phyloP scores from a whole-genome alignment of 2,113 vertebrate genomes.

The Corvus cornix region DNA sequence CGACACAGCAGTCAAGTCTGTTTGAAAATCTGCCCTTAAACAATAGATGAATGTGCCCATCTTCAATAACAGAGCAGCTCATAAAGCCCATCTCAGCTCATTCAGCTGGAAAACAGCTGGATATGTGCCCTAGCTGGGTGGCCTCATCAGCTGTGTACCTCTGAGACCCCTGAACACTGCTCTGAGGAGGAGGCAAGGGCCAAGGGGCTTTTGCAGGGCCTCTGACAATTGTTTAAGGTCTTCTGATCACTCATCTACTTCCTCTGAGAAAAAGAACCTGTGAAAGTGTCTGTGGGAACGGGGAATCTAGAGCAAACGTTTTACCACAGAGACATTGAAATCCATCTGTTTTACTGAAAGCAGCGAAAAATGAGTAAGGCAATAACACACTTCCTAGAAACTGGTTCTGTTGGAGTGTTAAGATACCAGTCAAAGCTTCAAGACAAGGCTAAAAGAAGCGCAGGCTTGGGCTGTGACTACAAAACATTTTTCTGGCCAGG shows the following conservation, averaged over 20 bases:
- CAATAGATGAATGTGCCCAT: neutral
- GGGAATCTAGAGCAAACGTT: constrained; percentile 23
- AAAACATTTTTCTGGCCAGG: neutral
- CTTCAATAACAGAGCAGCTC: neutral
- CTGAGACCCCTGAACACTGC: neutral
- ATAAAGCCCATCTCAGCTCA: neutral
- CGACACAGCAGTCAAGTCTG: neutral
- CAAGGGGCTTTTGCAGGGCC: neutral
- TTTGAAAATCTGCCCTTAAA: neutral
- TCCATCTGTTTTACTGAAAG: constrained; percentile 20
- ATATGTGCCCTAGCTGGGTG: neutral
- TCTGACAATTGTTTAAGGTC: neutral
- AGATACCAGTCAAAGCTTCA: neutral
- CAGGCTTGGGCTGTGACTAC: neutral
- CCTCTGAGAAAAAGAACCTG: neutral
- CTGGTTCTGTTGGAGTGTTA: neutral
- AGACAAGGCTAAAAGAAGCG: neutral
- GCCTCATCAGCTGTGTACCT: neutral
- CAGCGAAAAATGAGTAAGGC: neutral
- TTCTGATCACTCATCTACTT: neutral
- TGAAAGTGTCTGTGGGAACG: neutral
- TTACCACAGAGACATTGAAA: neutral
- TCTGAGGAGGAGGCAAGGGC: neutral
- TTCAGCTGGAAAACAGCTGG: neutral
- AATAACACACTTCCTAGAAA: neutral